Percentiles rank a stretch among this genome's conserved stretches.
Evolutionary conservation across 2,113 vertebrate species (phyloP).

Genomic region (Anarrhichthys ocellatus): DNA sequence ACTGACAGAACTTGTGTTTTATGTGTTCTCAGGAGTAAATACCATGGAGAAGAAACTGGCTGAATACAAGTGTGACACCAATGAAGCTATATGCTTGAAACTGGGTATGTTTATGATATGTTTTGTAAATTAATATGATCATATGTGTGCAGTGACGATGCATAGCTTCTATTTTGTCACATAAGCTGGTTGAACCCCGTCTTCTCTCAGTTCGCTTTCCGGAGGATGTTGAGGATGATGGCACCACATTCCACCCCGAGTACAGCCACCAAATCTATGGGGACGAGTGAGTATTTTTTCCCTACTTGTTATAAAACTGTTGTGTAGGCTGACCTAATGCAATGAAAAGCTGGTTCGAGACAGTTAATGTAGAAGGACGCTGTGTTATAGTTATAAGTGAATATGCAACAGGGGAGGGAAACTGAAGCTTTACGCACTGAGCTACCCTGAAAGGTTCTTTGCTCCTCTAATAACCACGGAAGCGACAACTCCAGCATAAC

Average conservation of each 20-base stretch:
- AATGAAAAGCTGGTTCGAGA: not conserved
- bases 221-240: slow-evolving; percentile 95
- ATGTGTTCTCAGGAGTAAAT: slow-evolving; percentile 85
- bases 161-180: not conserved
- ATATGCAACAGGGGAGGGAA: not conserved
- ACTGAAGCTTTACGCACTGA: too few relatives aligned
- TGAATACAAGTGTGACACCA: slow-evolving; percentile 98
- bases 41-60: slow-evolving; percentile 96
- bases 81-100: slow-evolving; percentile 95
- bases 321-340: not conserved
- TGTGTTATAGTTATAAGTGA: not conserved
- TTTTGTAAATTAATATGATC: not conserved
- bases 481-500: not conserved
- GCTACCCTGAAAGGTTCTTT: too few relatives aligned
- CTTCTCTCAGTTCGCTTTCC: slow-evolving; percentile 90
- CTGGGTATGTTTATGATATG: slow-evolving; percentile 84
- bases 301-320: not conserved
- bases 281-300: slow-evolving; percentile 90
- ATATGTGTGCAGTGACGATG: not conserved
- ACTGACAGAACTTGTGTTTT: not conserved
- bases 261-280: slow-evolving; percentile 97
- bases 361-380: not conserved
- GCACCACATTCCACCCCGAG: slow-evolving; percentile 95
- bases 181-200: not conserved
- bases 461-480: not conserved